A percentile compares a stretch with the other conserved stretches of the same genome.
Conservation (phyloP, 35 echinoderm and acorn worm species). For the Apostichopus californicus region DNA sequence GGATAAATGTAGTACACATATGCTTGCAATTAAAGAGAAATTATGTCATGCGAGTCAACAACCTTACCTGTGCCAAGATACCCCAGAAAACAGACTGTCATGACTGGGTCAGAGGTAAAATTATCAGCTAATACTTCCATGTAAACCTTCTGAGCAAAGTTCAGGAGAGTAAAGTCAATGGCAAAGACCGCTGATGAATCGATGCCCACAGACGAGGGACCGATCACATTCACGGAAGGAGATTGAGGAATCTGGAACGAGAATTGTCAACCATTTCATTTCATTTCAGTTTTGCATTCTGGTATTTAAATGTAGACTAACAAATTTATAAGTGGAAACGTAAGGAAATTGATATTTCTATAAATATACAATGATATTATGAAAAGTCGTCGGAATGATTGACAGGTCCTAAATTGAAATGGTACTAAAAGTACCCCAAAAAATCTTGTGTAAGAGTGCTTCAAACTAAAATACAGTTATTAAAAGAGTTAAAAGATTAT, state of each 20-base stretch:
- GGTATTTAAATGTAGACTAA: too few relatives aligned
- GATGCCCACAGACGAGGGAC: slow-evolving; percentile 54
- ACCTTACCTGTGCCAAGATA: slow-evolving; percentile 65
- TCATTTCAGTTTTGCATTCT: too few relatives aligned
- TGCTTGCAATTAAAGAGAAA: too few relatives aligned
- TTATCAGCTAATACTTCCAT: slow-evolving; percentile 61
- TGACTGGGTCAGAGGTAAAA: slow-evolving; percentile 59
- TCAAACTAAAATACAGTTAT: too few relatives aligned
- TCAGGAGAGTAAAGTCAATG: slow-evolving; percentile 66
- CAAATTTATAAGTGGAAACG: too few relatives aligned
- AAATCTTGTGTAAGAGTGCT: neutral
- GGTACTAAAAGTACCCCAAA: too few relatives aligned
- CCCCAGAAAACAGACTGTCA: slow-evolving; percentile 61
- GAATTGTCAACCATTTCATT: neutral
- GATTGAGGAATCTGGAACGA: slow-evolving; percentile 3
- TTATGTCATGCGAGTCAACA: neutral
- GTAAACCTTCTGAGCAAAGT: slow-evolving; percentile 57
- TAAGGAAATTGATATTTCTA: too few relatives aligned
- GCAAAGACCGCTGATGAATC: slow-evolving; percentile 59
- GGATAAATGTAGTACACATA: too few relatives aligned
- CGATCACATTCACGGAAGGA: slow-evolving; percentile 57
- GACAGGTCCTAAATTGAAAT: too few relatives aligned
- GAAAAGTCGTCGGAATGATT: too few relatives aligned
- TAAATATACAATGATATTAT: too few relatives aligned
- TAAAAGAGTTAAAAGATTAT: too few relatives aligned